Conservation (phyloP, 2,888 invertebrate species). For the Rotaria macrura region DNA sequence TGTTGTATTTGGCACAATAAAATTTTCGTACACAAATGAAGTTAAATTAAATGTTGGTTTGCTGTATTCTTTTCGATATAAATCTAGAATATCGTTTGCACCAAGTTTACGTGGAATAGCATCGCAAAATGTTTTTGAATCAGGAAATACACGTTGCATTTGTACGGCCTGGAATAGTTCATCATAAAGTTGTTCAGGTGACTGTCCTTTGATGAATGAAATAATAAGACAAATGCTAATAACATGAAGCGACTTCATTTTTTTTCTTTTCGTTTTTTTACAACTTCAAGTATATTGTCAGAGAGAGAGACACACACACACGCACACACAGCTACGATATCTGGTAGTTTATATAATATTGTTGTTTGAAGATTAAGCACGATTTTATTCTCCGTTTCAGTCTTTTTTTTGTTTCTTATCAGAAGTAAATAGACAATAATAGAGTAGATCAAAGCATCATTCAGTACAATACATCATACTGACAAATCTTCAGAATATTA, state of each 20-base stretch:
- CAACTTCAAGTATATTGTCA: neutral
- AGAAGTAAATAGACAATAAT: neutral
- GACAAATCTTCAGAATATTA: neutral
- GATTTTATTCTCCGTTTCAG: neutral
- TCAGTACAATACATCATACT: neutral
- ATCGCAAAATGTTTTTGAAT: constrained; percentile 18
- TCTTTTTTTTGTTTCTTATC: neutral
- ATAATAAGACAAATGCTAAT: neutral
- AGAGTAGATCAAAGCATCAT: neutral
- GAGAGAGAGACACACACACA: too few species aligned
- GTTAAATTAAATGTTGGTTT: neutral
- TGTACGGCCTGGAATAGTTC: neutral
- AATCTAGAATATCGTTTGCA: neutral
- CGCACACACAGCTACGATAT: neutral
- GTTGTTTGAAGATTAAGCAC: neutral
- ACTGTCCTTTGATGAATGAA: neutral
- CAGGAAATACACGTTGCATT: neutral
- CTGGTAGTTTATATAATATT: neutral
- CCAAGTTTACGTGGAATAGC: neutral
- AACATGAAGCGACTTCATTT: neutral
- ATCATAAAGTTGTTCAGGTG: neutral
- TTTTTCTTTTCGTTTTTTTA: neutral
- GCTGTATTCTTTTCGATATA: neutral
- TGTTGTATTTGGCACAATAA: neutral
- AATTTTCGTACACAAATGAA: neutral